These are phyloP conservation scores for Epirrhoe alternata DNA, from an alignment of 2,888 invertebrate genomes.

Conservation along the genomic window DNA sequence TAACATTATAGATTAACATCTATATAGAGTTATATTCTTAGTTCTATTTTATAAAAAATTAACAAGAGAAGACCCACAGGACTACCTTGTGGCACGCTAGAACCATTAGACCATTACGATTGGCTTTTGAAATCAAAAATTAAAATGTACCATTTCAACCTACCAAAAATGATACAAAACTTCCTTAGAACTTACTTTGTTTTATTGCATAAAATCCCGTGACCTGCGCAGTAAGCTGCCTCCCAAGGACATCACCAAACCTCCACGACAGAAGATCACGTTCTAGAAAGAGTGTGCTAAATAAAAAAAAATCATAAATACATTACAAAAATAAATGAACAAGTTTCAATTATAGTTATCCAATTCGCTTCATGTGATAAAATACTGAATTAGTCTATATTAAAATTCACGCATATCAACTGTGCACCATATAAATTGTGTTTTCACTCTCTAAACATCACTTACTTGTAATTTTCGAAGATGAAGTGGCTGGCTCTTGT, in stretches of 20 bases:
- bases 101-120: background rate
- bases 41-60: background rate
- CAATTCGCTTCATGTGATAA: slow-evolving; percentile 40
- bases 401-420: slow-evolving; percentile 41
- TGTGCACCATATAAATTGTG: slow-evolving; percentile 46
- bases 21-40: background rate
- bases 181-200: no score
- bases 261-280: no score
- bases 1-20: no score
- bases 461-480: slow-evolving; percentile 31
- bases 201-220: no score
- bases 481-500: slow-evolving; percentile 66
- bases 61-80: background rate
- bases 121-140: no score
- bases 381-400: slow-evolving; percentile 42
- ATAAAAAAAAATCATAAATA: no score
- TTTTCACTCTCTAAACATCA: background rate
- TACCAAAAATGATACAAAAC: no score
- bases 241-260: no score
- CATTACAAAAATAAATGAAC: background rate
- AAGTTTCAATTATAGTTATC: slow-evolving; percentile 13
- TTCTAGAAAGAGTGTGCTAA: no score
- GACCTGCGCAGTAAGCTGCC: no score
- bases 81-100: background rate
- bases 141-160: no score